Conservation (phyloP, 2,113 vertebrate genomes). For the Jaculus jaculus region DNA sequence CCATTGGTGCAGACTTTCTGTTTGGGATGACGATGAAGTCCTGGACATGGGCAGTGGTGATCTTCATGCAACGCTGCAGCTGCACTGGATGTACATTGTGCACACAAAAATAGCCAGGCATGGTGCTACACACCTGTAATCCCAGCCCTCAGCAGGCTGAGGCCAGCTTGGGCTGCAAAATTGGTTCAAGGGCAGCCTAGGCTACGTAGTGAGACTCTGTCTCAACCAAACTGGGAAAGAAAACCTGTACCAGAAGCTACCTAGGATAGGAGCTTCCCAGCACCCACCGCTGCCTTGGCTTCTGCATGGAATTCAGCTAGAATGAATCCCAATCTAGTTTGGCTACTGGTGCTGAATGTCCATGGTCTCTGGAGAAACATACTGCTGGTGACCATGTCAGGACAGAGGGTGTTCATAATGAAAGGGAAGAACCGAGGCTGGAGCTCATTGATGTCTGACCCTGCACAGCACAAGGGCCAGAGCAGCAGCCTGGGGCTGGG, state of each 20-base stretch:
- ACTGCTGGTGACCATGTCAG: slow-evolving; percentile 90
- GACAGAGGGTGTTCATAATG: slow-evolving; percentile 93
- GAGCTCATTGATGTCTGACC: slow-evolving; percentile 86
- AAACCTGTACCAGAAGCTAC: too few species aligned
- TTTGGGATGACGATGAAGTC: background rate
- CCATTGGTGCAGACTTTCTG: background rate
- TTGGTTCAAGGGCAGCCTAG: too few species aligned
- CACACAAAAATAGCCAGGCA: background rate
- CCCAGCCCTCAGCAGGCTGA: too few species aligned
- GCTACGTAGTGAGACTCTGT: background rate
- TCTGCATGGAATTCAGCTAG: too few species aligned
- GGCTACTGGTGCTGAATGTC: slow-evolving; percentile 74
- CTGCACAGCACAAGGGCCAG: background rate
- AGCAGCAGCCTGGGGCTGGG: background rate
- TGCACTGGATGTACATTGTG: background rate
- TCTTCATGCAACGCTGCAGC: background rate
- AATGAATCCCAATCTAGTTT: too few species aligned
- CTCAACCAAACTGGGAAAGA: too few species aligned
- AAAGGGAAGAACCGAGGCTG: slow-evolving; percentile 91
- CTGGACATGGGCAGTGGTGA: background rate
- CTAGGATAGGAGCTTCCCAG: too few species aligned
- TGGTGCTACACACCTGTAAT: background rate
- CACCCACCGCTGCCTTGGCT: too few species aligned
- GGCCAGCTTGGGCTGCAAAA: too few species aligned
- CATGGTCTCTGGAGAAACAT: slow-evolving; percentile 92